Evolutionary conservation across 2,888 invertebrate species (phyloP).

Genomic region (Caenorhabditis virilis): DNA sequence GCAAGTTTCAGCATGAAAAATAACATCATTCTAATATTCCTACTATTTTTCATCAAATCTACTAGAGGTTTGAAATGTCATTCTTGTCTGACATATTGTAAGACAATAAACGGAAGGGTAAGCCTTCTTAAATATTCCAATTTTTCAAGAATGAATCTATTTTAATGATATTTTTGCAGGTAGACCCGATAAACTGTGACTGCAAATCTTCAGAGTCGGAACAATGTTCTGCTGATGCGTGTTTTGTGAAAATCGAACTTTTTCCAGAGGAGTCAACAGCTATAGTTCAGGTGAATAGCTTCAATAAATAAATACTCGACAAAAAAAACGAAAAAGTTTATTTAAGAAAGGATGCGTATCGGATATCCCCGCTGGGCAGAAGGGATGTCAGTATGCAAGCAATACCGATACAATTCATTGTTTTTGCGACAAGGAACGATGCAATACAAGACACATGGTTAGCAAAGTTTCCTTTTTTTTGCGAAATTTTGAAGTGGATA

Average conservation of each 20-base stretch:
- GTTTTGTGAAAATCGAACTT: slow-evolving; percentile 56
- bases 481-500: background rate
- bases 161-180: slow-evolving; percentile 14
- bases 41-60: too few species aligned
- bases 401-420: slow-evolving; percentile 65
- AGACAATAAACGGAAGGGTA: slow-evolving; percentile 43
- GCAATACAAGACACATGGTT: slow-evolving; percentile 60
- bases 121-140: too few species aligned
- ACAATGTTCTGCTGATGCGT: slow-evolving; percentile 50
- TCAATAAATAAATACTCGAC: too few species aligned
- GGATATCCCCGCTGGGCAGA: slow-evolving; percentile 56
- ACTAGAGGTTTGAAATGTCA: too few species aligned
- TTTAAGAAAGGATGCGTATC: slow-evolving; percentile 67
- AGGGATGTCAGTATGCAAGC: slow-evolving; percentile 66
- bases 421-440: slow-evolving; percentile 61
- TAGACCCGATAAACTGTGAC: slow-evolving; percentile 63
- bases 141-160: background rate
- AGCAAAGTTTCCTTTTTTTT: slow-evolving; percentile 1
- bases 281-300: slow-evolving; percentile 63
- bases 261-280: slow-evolving; percentile 62
- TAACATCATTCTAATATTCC: too few species aligned
- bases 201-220: slow-evolving; percentile 50
- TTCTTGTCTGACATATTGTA: slow-evolving; percentile 62
- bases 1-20: too few species aligned
- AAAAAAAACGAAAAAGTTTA: too few species aligned